Base-by-base conservation (phyloP, 2,888 invertebrate genomes). In the Drosophila prolongata region DNA sequence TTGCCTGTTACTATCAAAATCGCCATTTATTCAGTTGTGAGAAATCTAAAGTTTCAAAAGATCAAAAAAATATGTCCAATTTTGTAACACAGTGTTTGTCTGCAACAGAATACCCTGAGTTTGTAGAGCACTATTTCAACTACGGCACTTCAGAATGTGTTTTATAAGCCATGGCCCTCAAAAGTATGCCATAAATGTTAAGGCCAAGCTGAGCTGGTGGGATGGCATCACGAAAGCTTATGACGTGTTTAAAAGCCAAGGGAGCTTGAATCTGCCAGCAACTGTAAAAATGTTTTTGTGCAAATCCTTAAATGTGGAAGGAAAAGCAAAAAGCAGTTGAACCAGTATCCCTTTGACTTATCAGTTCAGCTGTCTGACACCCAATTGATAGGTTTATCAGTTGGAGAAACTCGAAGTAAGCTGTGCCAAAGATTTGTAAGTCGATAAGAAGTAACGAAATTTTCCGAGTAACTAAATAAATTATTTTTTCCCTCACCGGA, bases 111-210 rank as follows among this genome's bases (percentile, higher is more conserved):
- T 38, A 3, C 19, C 24, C 46, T 0, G 10, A 10, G 11, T 0
- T 1, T 24, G 11, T 6, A 65, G 50, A 34, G 34, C 19, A 34
- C 10, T 1, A 6, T 61, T 62, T 19, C 65, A 54, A 53, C 54
- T 67, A 54, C 68, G 27, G 54, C 35, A 54, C 68, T 54, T 54
- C 35, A 54, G 67, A 27, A 67, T 66, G 54, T 35, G 67, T 46
- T 66, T 53, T 67, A 47, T 53, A 67, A 46, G 47, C 30, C 38
- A 52, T 57, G 56, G 70, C 69, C 68, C 77, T 67, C 52, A 55
- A 72, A 81, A 81, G 79, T 72, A 77, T 67, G 78, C 88, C 61
- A 88, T 85, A 84, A 85, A 85, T 76, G 83, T 78, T 72, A 72
- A 80, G 78, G 67, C 66, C 70, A 58, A 43, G 56, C 72, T 37